Conservation (phyloP, 2,113 vertebrate species). For the Cromileptes altivelis region DNA sequence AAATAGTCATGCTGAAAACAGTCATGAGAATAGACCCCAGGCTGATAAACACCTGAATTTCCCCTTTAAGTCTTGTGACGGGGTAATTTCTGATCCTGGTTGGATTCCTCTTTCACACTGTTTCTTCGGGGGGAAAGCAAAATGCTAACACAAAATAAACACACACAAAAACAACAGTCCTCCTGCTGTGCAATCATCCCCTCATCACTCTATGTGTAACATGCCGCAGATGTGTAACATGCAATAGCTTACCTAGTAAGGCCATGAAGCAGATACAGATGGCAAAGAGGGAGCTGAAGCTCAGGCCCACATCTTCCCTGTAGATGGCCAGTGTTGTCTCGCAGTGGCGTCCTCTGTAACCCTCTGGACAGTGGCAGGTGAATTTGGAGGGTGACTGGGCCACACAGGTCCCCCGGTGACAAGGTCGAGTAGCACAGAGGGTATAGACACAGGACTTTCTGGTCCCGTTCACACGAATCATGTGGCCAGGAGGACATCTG, state of each 20-base stretch:
- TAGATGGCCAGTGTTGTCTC: conserved; percentile 88
- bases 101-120: neutral
- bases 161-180: neutral
- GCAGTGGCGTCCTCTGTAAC: conserved; percentile 88
- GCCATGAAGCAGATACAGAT: conserved; percentile 93
- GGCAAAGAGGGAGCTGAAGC: conserved; percentile 92
- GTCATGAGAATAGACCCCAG: neutral
- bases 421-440: conserved; percentile 87
- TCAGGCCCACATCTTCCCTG: conserved; percentile 88
- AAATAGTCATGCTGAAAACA: neutral
- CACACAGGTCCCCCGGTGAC: conserved; percentile 88
- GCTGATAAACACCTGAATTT: neutral
- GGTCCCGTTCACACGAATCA: conserved; percentile 86
- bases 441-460: conserved; percentile 88
- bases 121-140: neutral
- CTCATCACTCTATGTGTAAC: neutral
- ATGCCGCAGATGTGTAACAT: neutral
- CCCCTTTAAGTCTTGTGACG: neutral
- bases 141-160: neutral
- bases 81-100: neutral
- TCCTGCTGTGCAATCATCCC: neutral
- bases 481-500: conserved; percentile 90
- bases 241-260: conserved; percentile 86
- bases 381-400: conserved; percentile 86
- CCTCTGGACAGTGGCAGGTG: conserved; percentile 88